Evolutionary conservation across 2,888 invertebrate species (phyloP), one percentile per base, ranked within the genome.

Genomic region (Ganaspis brasiliensis): DNA sequence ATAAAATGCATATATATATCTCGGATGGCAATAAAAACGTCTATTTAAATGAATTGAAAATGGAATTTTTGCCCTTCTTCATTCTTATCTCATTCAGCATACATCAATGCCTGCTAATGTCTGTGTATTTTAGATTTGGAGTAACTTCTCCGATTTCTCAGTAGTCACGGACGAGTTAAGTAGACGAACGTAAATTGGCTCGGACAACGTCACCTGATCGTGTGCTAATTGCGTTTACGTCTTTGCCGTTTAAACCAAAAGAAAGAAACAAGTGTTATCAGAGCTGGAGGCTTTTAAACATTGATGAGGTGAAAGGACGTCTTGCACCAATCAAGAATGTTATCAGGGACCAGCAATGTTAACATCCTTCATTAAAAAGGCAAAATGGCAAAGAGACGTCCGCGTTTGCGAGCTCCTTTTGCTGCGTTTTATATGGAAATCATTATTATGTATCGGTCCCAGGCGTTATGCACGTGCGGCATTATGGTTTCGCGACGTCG

Each of bases 391-490:
- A 71, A 31, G 73, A 73, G 71, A 59, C 72, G 56, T 75, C 74
- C 67, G 73, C 59, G 24, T 70, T 57, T 63, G 56, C 71, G 74
- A 74, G 21, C 77, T 72, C 61, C 81, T 79, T 81, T 82, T 74
- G 12, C 52, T 16, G 61, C 77, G 74, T 85, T 82, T 85, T 83
- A 80, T 80, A 81, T 82, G 82, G 83, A 83, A 85, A 86, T 84
- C 78, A 79, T 85, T 83, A 84, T 85, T 84, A 83, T 82, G 83
- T 84, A 84, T 82, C 81, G 77, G 72, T 77, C 52, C 74, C 67
- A 40, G 72, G 79, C 82, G 79, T 83, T 83, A 83, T 82, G 81
- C 82, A 83, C 82, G 83, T 79, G 83, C 77, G 82, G 80, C 79
- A 76, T 84, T 84, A 82, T 83, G 82, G 80, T 79, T 75, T 79